Evolutionary conservation across 2,888 invertebrate species (phyloP).

Genomic region (Oasisia sp.): DNA sequence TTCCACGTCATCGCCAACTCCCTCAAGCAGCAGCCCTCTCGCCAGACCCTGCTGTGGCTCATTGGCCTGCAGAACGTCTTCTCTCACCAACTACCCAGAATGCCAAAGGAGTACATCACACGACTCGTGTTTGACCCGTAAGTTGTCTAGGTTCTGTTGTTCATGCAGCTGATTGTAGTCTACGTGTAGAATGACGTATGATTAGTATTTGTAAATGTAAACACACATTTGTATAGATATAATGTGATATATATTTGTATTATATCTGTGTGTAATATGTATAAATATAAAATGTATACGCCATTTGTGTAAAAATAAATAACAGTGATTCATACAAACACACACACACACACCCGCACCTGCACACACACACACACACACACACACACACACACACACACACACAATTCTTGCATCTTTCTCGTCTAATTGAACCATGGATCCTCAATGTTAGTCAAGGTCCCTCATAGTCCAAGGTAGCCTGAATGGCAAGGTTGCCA

Average conservation of each 20-base stretch:
- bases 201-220: neutral
- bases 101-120: conserved; percentile 97
- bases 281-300: too few species aligned
- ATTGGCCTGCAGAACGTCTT: conserved; percentile 94
- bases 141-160: conserved; percentile 42
- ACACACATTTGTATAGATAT: neutral
- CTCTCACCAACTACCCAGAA: conserved; percentile 92
- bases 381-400: too few species aligned
- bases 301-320: too few species aligned
- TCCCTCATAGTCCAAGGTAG: too few species aligned
- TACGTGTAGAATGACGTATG: neutral
- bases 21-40: conserved; percentile 77
- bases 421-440: too few species aligned
- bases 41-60: conserved; percentile 92
- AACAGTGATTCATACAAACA: too few species aligned
- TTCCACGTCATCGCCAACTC: conserved; percentile 96
- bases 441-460: too few species aligned
- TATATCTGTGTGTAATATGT: too few species aligned
- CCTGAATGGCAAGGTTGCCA: neutral
- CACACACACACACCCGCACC: too few species aligned
- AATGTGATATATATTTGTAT: too few species aligned
- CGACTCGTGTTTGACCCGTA: conserved; percentile 86
- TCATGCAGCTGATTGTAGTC: neutral
- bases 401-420: too few species aligned
- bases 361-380: too few species aligned